These are phyloP conservation scores for Lutraria lutraria DNA, from an alignment of 2,888 invertebrate species.

Conservation along the genomic window DNA sequence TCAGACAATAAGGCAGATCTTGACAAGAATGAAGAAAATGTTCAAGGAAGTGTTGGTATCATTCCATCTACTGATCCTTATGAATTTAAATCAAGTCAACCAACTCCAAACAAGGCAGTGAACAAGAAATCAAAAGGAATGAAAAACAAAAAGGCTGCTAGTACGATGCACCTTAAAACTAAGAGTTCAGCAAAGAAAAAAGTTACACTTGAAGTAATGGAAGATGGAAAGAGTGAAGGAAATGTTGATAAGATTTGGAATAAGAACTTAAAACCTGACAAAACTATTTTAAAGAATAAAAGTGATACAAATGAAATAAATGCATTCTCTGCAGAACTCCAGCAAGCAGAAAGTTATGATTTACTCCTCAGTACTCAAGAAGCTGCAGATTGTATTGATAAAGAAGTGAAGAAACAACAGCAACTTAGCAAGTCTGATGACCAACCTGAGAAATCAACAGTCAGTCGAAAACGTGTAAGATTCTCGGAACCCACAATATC, in stretches of 20 bases:
- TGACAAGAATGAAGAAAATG: constrained; percentile 11
- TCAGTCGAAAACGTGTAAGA: constrained; percentile 55
- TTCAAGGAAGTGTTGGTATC: not conserved
- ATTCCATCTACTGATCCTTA: constrained; percentile 75
- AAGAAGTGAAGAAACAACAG: constrained; percentile 14
- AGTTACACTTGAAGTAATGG: not conserved
- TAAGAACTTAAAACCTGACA: constrained; percentile 28
- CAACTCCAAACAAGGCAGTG: constrained; percentile 66
- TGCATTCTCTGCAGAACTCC: constrained; percentile 72
- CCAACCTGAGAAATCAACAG: not conserved
- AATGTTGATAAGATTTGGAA: constrained; percentile 34
- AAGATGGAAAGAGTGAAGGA: not conserved
- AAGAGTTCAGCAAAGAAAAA: constrained; percentile 1
- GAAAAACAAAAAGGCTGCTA: constrained; percentile 41
- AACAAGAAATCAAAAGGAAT: constrained; percentile 50
- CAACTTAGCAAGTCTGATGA: not conserved
- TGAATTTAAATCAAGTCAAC: constrained; percentile 79
- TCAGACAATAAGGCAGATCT: not conserved
- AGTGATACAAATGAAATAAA: constrained; percentile 64
- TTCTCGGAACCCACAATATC: constrained; percentile 63
- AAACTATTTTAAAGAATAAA: constrained; percentile 48
- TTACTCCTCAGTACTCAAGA: constrained; percentile 81
- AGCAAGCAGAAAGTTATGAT: constrained; percentile 82
- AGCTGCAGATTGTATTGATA: constrained; percentile 68
- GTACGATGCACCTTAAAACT: constrained; percentile 7